Base-by-base conservation (phyloP, 2,888 invertebrate species). In the Podotricha telesiphe region DNA sequence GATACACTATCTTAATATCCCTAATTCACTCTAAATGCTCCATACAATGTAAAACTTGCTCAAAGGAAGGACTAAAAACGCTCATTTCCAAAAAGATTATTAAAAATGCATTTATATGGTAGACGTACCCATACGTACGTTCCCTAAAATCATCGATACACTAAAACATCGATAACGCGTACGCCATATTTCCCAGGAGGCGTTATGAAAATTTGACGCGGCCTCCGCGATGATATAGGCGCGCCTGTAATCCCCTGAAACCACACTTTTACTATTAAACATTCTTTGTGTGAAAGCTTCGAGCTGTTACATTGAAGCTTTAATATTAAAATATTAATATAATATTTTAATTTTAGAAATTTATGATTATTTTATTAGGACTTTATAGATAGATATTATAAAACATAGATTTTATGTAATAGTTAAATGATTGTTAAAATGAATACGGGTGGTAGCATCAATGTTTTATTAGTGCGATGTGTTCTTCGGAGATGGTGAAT, bases 71-170 rank as follows among this genome's bases (percentile, higher is more conserved):
- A 42, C 11, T 42, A 37, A 4, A 42, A 22, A 50, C 22, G 0
- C 19, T 22, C 7, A 51, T 51, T 15, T 10, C 20, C 17, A 58
- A 6, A 13, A 58, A 15, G 15, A 19, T 48, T 58, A 42, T 59
- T 59, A 59, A 59, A 59, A 45, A 59, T 59, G 42, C 20, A 59
- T 59, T n/a, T 13, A 42, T 42, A 59, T 20, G 8, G n/a, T n/a
- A 22, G 51, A 40, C 42, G 76, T 75, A 74, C 77, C n/a, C n/a
- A n/a, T n/a, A n/a, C n/a, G n/a, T n/a, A n/a, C n/a, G n/a, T n/a
- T n/a, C n/a, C 82, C 75, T 80, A 80, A 87, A 87, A 87, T 87
- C 88, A 86, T 87, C 86, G 86, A 87, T 86, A 85, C 79, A 82
- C 81, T 85, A 85, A 86, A 83, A 83, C 67, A 72, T 56, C 67